Conservation (phyloP, 2,888 invertebrate species). For the Chrysotoxum bicinctum region DNA sequence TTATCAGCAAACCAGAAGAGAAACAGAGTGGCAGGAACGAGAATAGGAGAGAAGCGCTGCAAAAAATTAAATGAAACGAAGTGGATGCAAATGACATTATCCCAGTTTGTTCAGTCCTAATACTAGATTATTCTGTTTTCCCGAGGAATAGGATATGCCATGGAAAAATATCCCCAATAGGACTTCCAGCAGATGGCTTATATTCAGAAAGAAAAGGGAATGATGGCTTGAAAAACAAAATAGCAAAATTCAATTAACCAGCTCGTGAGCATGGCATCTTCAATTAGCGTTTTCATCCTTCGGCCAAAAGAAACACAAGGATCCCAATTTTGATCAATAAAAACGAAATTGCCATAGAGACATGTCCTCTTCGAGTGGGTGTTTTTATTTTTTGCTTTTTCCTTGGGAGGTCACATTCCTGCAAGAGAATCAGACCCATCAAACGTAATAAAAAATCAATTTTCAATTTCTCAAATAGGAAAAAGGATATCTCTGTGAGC, state of each 20-base stretch:
- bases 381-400: background rate
- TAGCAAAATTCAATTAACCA: constrained; percentile 49
- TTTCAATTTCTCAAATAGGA: constrained; percentile 64
- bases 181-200: background rate
- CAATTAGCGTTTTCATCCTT: constrained; percentile 56
- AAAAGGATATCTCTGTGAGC: constrained; percentile 25
- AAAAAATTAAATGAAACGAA: constrained; percentile 28
- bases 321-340: constrained; percentile 28
- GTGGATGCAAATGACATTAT: constrained; percentile 60
- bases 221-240: background rate
- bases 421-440: constrained; percentile 17
- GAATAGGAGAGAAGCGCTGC: background rate
- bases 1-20: constrained; percentile 12
- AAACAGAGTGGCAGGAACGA: background rate
- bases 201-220: background rate
- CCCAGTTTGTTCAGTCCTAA: constrained; percentile 6
- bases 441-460: constrained; percentile 59
- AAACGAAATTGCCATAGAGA: constrained; percentile 9
- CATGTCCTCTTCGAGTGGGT: background rate
- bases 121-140: constrained; percentile 3
- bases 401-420: background rate
- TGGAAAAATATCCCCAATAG: constrained; percentile 2
- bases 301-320: background rate
- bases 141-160: constrained; percentile 7
- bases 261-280: constrained; percentile 53